Evolutionary conservation across 2,113 vertebrate genomes (phyloP).

Genomic region (Anhinga anhinga): DNA sequence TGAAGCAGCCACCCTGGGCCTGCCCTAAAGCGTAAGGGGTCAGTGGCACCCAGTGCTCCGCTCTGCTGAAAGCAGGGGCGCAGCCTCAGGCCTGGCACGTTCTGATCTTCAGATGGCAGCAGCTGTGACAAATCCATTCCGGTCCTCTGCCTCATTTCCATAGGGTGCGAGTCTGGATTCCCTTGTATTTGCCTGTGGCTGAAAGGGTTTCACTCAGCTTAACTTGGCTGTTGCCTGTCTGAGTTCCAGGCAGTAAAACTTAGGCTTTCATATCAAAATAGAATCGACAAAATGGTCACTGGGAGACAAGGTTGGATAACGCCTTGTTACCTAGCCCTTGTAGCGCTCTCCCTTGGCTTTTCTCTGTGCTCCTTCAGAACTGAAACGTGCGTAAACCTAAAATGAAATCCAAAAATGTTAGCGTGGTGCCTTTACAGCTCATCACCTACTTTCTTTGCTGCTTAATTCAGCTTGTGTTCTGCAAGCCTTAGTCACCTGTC

Average conservation of each 20-base stretch:
- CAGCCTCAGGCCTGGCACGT: neutral
- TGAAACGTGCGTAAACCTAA: neutral
- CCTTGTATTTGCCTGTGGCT: fast-evolving
- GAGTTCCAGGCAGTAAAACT: neutral
- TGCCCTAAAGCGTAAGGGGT: neutral
- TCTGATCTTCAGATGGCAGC: neutral
- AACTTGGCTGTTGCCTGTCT: neutral
- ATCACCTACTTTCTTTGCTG: neutral
- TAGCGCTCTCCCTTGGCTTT: neutral
- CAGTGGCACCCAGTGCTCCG: fast-evolving
- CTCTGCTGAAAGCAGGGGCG: neutral
- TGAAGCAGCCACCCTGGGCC: fast-evolving
- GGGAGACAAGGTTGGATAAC: fast-evolving
- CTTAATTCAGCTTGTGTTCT: neutral
- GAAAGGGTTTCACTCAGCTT: neutral
- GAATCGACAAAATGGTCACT: neutral
- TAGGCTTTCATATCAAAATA: neutral
- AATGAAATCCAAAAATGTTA: neutral
- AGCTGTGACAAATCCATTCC: neutral
- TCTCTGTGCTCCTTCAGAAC: neutral
- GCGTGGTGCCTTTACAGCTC: neutral
- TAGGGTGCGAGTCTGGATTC: fast-evolving
- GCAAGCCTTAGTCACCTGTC: neutral
- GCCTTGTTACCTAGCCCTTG: fast-evolving
- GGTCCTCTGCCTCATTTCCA: fast-evolving